phyloP scores from a whole-genome alignment of 2,888 invertebrate species.

The Leptothorax acervorum region DNA sequence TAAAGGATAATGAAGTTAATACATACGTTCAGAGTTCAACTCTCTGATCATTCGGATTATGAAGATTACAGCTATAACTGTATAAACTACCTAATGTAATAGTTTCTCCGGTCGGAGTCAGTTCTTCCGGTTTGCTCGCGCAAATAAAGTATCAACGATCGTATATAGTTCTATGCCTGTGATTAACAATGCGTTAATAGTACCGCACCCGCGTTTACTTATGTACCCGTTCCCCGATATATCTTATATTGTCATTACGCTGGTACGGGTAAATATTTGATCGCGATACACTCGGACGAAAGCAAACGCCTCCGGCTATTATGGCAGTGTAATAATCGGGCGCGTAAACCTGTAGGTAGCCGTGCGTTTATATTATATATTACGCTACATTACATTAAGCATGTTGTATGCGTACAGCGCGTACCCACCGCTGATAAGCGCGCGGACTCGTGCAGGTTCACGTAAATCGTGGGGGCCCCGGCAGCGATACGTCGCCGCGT shows the following conservation, averaged over 20 bases:
- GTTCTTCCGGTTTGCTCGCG: not conserved
- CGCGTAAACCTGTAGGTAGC: constrained; percentile 56
- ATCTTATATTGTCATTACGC: constrained; percentile 54
- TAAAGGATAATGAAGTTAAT: not conserved
- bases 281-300: constrained; percentile 49
- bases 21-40: not conserved
- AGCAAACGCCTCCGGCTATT: constrained; percentile 50
- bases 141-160: constrained; percentile 5
- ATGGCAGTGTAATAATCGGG: constrained; percentile 54
- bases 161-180: not conserved
- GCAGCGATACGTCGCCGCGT: constrained; percentile 26
- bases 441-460: constrained; percentile 48
- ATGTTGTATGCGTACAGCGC: constrained; percentile 53
- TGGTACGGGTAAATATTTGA: constrained; percentile 49
- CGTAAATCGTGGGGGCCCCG: constrained; percentile 43
- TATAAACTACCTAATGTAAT: not conserved
- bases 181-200: constrained; percentile 38
- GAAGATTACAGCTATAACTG: not conserved
- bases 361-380: constrained; percentile 52
- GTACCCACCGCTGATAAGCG: constrained; percentile 44
- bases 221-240: constrained; percentile 37
- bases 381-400: constrained; percentile 53
- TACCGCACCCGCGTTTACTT: constrained; percentile 31
- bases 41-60: not conserved
- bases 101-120: not conserved